Base-by-base conservation (phyloP, 2,113 vertebrate genomes). In the Dromas ardeola region DNA sequence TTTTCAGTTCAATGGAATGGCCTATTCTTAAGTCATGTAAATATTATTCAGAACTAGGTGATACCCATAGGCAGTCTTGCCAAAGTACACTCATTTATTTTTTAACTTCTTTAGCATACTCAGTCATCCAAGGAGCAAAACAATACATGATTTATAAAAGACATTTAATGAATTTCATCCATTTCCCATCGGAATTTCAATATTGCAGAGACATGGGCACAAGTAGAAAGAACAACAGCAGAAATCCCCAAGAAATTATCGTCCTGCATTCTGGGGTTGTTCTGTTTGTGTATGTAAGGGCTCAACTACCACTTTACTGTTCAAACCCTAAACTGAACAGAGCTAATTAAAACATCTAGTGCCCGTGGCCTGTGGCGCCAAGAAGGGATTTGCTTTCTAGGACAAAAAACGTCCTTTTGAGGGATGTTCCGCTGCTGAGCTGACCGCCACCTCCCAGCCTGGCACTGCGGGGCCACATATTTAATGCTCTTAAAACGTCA, bases 21-120 rank as follows among this genome's bases (percentile, higher is more conserved):
- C 86, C 92, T 11, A 2, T 93, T 86, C 93, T 80, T 80, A 83
- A 95, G 53, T 90, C 40, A 69, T 72, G 79, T 53, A 90, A 95
- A 93, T 91, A 52, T 69, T 61, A 88, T 96, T 79, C 85, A 84
- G 87, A 85, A 96, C 34, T 27, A 91, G 85, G 85, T 86, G 72
- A 89, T 95, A 30, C 43, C 86, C 53, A 56, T 36, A 36, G 45
- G 49, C 92, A 55, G 55, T 43, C 87, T 93, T 95, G 94, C 94
- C 86, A 92, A 91, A 96, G 81, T 20, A 62, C 69, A 71, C 86
- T 93, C 70, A 83, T 95, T 94, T 93, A 94, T 85, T 96, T 95
- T 93, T 96, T 65, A 50, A 85, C 47, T 73, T 88, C 90, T 88
- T 76, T 36, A 93, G 27, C 55, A 45, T 32, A 40, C 61, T 81